Conservation (phyloP, 2,888 invertebrate genomes). For the Quadroppia sp. region DNA sequence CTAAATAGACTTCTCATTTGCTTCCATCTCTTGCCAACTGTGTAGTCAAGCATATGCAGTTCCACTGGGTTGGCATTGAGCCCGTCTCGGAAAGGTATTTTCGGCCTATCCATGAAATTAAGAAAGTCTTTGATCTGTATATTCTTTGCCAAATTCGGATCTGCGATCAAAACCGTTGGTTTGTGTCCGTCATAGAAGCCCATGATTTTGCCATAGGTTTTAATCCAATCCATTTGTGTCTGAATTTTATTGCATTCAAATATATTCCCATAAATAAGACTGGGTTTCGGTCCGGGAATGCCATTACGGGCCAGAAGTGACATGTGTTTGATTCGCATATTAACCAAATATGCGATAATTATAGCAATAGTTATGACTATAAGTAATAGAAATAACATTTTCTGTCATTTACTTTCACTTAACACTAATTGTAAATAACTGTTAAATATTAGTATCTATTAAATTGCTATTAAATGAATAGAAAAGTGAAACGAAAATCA, state of each 20-base stretch:
- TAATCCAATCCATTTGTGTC: slow-evolving; percentile 40
- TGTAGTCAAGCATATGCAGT: not conserved
- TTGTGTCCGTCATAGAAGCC: slow-evolving; percentile 45
- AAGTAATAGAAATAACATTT: too few species aligned
- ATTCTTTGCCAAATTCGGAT: slow-evolving; percentile 48
- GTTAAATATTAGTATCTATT: too few species aligned
- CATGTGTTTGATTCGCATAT: not conserved
- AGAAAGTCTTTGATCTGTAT: slow-evolving; percentile 51
- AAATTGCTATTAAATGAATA: too few species aligned
- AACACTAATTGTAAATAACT: too few species aligned
- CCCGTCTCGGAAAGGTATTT: not conserved
- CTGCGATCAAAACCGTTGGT: slow-evolving; percentile 43
- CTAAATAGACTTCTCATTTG: slow-evolving; percentile 45
- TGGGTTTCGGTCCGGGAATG: slow-evolving; percentile 44
- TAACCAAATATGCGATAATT: too few species aligned
- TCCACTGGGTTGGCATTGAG: slow-evolving; percentile 12
- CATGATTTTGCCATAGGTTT: slow-evolving; percentile 44
- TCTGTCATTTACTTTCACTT: not conserved
- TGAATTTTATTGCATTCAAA: slow-evolving; percentile 28
- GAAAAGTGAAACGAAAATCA: too few species aligned
- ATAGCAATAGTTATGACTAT: too few species aligned
- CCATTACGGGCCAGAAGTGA: slow-evolving; percentile 37
- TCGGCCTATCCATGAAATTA: slow-evolving; percentile 50
- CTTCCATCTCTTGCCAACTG: slow-evolving; percentile 45
- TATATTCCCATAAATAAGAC: slow-evolving; percentile 42